Percentiles rank a stretch among this genome's conserved stretches.
Evolutionary conservation across 2,888 invertebrate genomes (phyloP).

Genomic region (Lasius fuliginosus): DNA sequence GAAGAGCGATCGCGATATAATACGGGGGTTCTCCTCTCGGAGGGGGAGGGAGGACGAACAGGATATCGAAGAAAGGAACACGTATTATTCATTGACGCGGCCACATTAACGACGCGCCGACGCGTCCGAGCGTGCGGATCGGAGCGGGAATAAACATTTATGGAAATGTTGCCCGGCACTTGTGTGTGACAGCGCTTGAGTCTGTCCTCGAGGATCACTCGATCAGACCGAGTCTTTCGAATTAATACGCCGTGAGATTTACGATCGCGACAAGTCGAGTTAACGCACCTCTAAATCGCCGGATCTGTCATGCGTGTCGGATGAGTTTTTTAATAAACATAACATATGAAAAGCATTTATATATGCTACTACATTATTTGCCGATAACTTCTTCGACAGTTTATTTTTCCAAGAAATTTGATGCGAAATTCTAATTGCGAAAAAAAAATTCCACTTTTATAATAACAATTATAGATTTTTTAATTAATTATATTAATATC

Average conservation of each 20-base stretch:
- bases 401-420: not conserved
- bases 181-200: not conserved
- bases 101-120: constrained; percentile 35
- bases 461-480: not conserved
- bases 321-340: constrained; percentile 4
- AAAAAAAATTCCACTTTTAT: not conserved
- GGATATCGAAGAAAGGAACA: constrained; percentile 4
- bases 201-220: constrained; percentile 3
- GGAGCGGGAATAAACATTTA: constrained; percentile 42
- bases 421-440: not conserved
- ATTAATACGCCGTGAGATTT: constrained; percentile 31
- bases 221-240: constrained; percentile 18
- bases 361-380: not conserved
- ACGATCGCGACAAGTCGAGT: not conserved
- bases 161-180: constrained; percentile 32
- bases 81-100: constrained; percentile 50
- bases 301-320: not conserved
- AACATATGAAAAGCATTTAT: not conserved
- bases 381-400: not conserved
- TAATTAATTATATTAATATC: constrained; percentile 2
- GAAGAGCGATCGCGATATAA: constrained; percentile 47
- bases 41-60: not conserved
- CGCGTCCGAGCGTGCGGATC: constrained; percentile 9
- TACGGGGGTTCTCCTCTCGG: not conserved
- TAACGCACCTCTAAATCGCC: constrained; percentile 3